These are phyloP conservation scores for Drosophila sordidula DNA, from an alignment of 2,888 invertebrate genomes.

Conservation along the genomic window DNA sequence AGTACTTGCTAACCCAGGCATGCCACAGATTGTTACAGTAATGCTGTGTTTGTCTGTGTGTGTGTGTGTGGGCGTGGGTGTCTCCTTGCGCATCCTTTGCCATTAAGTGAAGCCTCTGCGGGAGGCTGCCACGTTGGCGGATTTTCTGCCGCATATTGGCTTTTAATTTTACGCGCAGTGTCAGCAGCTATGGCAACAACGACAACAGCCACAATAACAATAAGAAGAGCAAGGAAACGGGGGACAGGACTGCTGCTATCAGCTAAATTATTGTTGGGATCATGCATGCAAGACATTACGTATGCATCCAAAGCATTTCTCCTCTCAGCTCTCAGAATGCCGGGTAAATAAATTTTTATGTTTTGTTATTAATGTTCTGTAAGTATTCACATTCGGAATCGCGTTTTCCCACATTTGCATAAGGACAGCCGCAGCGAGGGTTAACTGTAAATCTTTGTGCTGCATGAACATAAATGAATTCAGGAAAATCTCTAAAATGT, in stretches of 20 bases:
- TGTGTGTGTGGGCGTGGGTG: neutral
- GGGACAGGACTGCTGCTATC: constrained; percentile 53
- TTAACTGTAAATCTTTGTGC: constrained; percentile 33
- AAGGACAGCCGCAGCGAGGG: constrained; percentile 7
- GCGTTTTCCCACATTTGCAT: constrained; percentile 30
- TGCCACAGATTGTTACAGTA: constrained; percentile 59
- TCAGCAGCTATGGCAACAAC: constrained; percentile 59
- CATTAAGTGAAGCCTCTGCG: constrained; percentile 30
- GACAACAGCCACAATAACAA: constrained; percentile 5
- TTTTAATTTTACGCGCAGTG: constrained; percentile 74
- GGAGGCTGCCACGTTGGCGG: constrained; percentile 62
- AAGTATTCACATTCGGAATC: constrained; percentile 24
- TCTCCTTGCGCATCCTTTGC: constrained; percentile 21
- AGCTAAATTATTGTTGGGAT: constrained; percentile 64
- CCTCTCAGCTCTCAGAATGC: constrained; percentile 2
- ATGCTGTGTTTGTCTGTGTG: constrained; percentile 29
- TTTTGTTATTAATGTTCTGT: constrained; percentile 53
- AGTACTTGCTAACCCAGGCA: constrained; percentile 28
- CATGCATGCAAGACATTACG: constrained; percentile 50
- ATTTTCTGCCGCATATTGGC: constrained; percentile 74
- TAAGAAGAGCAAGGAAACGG: neutral
- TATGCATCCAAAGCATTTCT: constrained; percentile 20
- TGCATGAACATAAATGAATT: constrained; percentile 37
- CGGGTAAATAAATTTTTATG: constrained; percentile 49
- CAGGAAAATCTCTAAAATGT: constrained; percentile 33